phyloP scores from a whole-genome alignment of 2,888 invertebrate genomes.

The Ommatoiulus sabulosus region DNA sequence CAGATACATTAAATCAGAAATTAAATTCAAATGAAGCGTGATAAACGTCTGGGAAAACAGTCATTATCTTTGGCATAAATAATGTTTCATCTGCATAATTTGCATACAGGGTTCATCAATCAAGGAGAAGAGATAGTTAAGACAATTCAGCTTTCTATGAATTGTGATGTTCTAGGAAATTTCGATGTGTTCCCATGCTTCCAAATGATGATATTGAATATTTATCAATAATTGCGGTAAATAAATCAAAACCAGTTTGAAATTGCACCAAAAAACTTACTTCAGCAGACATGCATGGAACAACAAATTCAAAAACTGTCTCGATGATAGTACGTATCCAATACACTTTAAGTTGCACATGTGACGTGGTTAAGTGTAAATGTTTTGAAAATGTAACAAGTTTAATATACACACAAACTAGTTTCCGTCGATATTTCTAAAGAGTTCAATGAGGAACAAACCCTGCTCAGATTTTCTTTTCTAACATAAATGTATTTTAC shows the following conservation, averaged over 20 bases:
- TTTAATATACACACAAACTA: background rate
- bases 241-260: background rate
- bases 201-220: background rate
- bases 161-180: background rate
- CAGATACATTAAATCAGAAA: background rate
- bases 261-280: background rate
- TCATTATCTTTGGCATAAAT: background rate
- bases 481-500: too few relatives aligned
- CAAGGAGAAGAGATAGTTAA: background rate
- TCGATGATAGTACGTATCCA: background rate
- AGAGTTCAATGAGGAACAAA: too few relatives aligned
- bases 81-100: slow-evolving; percentile 19
- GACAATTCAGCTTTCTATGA: slow-evolving; percentile 3
- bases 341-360: background rate
- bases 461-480: too few relatives aligned
- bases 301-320: background rate
- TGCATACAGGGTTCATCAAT: background rate
- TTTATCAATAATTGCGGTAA: slow-evolving; percentile 19
- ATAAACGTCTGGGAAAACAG: background rate
- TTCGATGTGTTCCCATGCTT: background rate
- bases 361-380: background rate
- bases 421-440: too few relatives aligned
- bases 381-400: background rate
- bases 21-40: slow-evolving; percentile 11
- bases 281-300: background rate